Conservation (phyloP, 2,888 invertebrate genomes). For the Nomada lathburiana region DNA sequence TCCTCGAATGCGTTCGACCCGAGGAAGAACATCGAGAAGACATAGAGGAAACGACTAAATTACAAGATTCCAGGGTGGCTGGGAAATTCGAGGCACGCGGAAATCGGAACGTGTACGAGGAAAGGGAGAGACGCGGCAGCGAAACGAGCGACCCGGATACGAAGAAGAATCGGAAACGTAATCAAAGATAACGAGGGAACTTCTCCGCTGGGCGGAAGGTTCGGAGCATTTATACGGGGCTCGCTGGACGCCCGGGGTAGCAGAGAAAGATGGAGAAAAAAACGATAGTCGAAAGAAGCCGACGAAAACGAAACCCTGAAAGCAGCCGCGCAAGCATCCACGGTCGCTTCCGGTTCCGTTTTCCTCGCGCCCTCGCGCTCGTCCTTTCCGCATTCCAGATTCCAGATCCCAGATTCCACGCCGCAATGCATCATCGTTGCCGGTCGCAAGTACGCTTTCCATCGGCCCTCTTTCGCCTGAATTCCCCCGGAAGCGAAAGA, state of each 20-base stretch:
- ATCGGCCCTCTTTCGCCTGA: background rate
- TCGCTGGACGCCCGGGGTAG: constrained; percentile 8
- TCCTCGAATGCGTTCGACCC: too few species aligned
- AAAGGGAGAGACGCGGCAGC: background rate
- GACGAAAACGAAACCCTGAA: constrained; percentile 17
- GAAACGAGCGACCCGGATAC: background rate
- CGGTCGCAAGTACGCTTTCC: constrained; percentile 25
- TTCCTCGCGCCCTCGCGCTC: background rate
- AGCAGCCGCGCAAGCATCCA: constrained; percentile 26
- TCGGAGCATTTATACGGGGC: constrained; percentile 45
- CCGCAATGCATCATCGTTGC: constrained; percentile 53
- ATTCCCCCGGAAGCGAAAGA: background rate
- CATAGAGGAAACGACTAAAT: constrained; percentile 35
- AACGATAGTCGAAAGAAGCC: constrained; percentile 7
- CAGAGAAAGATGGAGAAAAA: background rate
- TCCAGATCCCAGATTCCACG: too few species aligned
- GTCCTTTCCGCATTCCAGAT: constrained; percentile 38
- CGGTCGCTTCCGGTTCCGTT: background rate
- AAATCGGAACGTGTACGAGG: constrained; percentile 2
- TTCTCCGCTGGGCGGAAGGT: constrained; percentile 45
- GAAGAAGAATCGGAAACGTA: constrained; percentile 62
- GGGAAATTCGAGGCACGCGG: constrained; percentile 6
- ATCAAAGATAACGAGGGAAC: constrained; percentile 65
- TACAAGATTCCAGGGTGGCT: constrained; percentile 20
- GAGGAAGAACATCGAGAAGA: constrained; percentile 1